phyloP scores from a whole-genome alignment of 2,888 invertebrate species.

The Scaeva pyrastri region DNA sequence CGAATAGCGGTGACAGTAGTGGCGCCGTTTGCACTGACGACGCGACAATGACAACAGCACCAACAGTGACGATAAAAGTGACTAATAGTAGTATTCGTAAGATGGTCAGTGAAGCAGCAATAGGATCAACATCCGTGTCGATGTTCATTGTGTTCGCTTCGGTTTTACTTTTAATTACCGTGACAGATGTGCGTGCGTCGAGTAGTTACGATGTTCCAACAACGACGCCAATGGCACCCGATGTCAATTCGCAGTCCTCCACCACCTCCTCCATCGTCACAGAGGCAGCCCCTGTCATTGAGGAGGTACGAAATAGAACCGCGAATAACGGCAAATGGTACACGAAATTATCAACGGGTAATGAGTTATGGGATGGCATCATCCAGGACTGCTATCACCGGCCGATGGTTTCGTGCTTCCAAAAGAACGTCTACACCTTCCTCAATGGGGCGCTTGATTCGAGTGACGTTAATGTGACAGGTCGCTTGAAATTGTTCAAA shows the following conservation, averaged over 20 bases:
- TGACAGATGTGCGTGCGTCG: constrained; percentile 49
- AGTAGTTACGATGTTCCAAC: constrained; percentile 32
- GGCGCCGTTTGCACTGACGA: not conserved
- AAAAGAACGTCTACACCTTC: constrained; percentile 90
- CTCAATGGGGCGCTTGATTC: constrained; percentile 88
- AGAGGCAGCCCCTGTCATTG: not conserved
- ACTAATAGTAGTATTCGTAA: constrained; percentile 47
- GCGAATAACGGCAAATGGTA: constrained; percentile 77
- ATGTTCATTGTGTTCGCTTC: constrained; percentile 46
- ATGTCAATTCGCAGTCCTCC: not conserved
- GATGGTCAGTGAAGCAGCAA: constrained; percentile 61
- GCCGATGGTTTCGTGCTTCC: constrained; percentile 90
- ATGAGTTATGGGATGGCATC: constrained; percentile 90
- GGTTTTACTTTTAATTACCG: constrained; percentile 62
- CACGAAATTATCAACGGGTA: constrained; percentile 85
- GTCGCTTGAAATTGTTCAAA: constrained; percentile 87
- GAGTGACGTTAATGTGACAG: constrained; percentile 88
- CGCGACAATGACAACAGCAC: constrained; percentile 51
- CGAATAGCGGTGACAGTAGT: not conserved
- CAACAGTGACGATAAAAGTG: constrained; percentile 67
- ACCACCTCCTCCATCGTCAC: not conserved
- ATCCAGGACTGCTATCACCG: constrained; percentile 88
- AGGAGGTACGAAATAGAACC: constrained; percentile 44
- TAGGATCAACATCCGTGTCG: constrained; percentile 70
- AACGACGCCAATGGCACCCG: constrained; percentile 62